phyloP scores from a whole-genome alignment of 2,797 vertebrate species.

The Rhincodon typus region DNA sequence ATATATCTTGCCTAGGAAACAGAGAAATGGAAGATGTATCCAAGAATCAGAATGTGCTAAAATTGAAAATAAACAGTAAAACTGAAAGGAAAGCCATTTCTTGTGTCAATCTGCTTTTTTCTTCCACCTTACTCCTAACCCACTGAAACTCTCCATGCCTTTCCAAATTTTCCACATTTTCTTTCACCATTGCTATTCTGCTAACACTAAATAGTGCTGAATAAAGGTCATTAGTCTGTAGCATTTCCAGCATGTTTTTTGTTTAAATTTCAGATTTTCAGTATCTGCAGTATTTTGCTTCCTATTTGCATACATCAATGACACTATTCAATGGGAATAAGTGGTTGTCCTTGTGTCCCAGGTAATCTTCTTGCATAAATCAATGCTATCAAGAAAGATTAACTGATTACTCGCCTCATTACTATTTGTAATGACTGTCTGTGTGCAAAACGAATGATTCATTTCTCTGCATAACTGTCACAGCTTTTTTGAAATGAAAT shows the following conservation, averaged over 20 bases:
- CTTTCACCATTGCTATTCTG: background rate
- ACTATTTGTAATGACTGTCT: background rate
- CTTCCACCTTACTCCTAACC: background rate
- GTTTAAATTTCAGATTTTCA: background rate
- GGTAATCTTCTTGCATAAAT: background rate
- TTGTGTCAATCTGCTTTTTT: background rate
- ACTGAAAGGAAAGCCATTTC: background rate
- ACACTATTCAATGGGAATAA: background rate
- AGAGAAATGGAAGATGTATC: background rate
- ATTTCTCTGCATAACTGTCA: background rate
- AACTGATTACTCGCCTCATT: background rate
- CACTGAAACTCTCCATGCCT: background rate
- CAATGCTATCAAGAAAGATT: background rate
- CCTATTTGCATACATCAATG: background rate
- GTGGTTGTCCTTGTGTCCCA: background rate
- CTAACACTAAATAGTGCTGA: background rate
- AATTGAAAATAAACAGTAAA: background rate
- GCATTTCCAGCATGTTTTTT: background rate
- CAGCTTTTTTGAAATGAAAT: background rate
- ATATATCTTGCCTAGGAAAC: too few relatives aligned
- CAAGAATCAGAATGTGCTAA: background rate
- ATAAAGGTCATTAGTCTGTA: background rate
- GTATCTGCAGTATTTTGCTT: background rate
- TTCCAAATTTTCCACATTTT: background rate
- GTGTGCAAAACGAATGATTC: background rate